Conservation (phyloP, 2,797 vertebrate species). For the Cirrhinus molitorella region DNA sequence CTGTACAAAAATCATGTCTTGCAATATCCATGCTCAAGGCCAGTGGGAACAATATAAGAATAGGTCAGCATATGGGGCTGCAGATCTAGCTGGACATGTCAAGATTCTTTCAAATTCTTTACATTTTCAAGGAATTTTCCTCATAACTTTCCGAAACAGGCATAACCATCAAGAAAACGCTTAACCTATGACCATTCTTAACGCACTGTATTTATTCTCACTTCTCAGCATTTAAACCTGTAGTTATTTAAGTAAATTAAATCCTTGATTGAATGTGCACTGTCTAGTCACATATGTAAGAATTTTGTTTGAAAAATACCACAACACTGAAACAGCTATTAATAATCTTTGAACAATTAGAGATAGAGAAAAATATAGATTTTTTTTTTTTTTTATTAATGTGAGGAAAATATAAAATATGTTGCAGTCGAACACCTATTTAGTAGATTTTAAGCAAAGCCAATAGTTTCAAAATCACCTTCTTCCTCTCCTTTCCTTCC, state of each 20-base stretch:
- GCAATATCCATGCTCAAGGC: not conserved
- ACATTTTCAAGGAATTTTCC: not conserved
- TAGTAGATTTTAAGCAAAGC: not conserved
- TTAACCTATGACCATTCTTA: not conserved
- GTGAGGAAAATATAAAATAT: not conserved
- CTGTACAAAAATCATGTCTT: not conserved
- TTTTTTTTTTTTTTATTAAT: not conserved
- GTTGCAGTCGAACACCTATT: not conserved
- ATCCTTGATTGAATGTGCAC: not conserved
- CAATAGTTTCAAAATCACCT: conserved; percentile 5
- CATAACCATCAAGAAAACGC: not conserved
- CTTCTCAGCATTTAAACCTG: not conserved
- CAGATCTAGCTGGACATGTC: not conserved
- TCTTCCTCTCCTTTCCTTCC: conserved; percentile 12
- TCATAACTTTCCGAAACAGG: not conserved
- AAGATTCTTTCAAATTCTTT: not conserved
- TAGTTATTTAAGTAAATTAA: not conserved
- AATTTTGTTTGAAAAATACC: conserved; percentile 11
- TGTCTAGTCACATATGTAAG: not conserved
- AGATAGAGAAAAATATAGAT: no score
- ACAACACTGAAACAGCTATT: not conserved
- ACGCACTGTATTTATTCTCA: not conserved
- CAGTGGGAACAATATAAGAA: not conserved
- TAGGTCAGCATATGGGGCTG: not conserved
- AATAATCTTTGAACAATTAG: not conserved